Evolutionary conservation across 2,113 vertebrate genomes (phyloP), one percentile per base, ranked within the genome.

Genomic region (Pomatostomus ruficeps): DNA sequence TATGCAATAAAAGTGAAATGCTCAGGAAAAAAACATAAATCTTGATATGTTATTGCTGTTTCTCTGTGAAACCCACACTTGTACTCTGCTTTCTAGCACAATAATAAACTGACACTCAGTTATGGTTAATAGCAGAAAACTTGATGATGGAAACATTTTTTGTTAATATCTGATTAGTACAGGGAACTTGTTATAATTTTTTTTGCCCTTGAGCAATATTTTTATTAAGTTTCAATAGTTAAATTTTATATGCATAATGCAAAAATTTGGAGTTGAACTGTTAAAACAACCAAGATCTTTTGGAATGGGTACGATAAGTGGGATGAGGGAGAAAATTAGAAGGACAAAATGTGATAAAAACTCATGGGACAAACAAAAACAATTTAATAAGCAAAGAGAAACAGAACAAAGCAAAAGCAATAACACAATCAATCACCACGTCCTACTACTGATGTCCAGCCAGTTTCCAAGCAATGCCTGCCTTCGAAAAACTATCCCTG

Each of bases 1-100:
- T 91, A 92, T 79, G 49, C 59, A 92, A 85, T 77, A 63, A 94
- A 94, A 94, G 48, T 48, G 31, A 94, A 95, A 54, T 91, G 36
- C 38, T 91, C 40, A 84, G 66, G 26, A 59, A 49, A 55, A 46
- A 54, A 43, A 3, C 3, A 11, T 23, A 55, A 65, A 90, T 45
- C 84, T 94, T 67, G 17, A 57, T 77, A 52, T 70, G 8, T 79
- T 88, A 74, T 57, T 88, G 49, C 57, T 79, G 6, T 78, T 84
- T 71, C 35, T 77, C 48, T 71, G 24, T 89, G 62, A 91, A 79
- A n/a, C 65, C 59, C n/a, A 68, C 85, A 14, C 43, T 76, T 61
- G 18, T 61, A 29, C 17, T 48, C 7, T 63, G 16, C 67, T 93
- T 85, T 46, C 26, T 85, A 87, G 7, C 9, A 43, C 13, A 75